phyloP scores from a whole-genome alignment of 2,797 vertebrate species.

The Hafferia zeledoni region DNA sequence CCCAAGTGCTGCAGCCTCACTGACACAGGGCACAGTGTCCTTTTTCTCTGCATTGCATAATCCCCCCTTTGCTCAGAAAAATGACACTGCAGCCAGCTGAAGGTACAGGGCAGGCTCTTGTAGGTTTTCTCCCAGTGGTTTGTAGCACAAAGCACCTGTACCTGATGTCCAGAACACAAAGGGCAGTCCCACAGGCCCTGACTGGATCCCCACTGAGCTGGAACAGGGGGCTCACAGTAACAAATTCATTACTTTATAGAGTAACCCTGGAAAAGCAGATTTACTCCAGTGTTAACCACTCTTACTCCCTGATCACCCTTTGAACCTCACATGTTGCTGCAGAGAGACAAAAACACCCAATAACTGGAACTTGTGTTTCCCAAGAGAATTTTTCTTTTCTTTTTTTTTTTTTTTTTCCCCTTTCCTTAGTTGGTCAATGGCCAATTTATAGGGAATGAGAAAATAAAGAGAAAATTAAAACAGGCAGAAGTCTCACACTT shows the following conservation, averaged over 20 bases:
- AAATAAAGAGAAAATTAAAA: not conserved
- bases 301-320: not conserved
- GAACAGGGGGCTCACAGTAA: not conserved
- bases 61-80: not conserved
- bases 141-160: not conserved
- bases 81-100: not conserved
- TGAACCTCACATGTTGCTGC: not conserved
- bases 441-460: not conserved
- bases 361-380: not conserved
- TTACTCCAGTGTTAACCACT: not conserved
- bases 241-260: not conserved
- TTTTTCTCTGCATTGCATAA: not conserved
- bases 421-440: not conserved
- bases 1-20: not conserved
- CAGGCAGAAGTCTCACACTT: not conserved
- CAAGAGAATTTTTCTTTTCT: too few species aligned
- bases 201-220: not conserved
- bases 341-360: not conserved
- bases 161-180: not conserved
- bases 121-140: not conserved
- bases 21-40: not conserved
- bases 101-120: fast-evolving
- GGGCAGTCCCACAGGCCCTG: not conserved
- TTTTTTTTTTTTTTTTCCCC: not conserved
- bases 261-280: not conserved